phyloP scores from a whole-genome alignment of 1,140 invertebrate species.

The Babylonia areolata region DNA sequence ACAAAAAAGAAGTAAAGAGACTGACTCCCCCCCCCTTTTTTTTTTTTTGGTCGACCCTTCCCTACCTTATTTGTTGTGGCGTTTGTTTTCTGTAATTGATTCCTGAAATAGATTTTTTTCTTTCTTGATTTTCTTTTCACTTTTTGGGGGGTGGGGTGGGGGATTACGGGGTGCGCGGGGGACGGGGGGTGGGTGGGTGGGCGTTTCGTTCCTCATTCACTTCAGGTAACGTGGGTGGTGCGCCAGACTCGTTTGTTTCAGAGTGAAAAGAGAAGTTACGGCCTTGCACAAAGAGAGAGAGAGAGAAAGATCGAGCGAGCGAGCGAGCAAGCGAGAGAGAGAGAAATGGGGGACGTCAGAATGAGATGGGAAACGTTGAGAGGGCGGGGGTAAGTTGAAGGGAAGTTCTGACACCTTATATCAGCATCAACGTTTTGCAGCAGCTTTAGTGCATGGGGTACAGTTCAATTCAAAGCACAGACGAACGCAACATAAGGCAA shows the following conservation, averaged over 20 bases:
- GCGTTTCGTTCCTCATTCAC: background rate
- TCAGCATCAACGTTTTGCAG: no score
- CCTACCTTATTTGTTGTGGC: background rate
- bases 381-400: no score
- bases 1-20: background rate
- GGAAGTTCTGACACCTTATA: no score
- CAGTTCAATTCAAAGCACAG: background rate
- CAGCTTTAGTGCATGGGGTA: no score
- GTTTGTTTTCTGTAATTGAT: conserved; percentile 12
- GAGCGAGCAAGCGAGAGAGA: background rate
- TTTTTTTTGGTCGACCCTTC: background rate
- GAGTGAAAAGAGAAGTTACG: background rate
- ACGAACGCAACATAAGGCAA: no score
- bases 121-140: background rate
- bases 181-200: no score
- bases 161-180: no score
- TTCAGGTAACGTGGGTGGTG: background rate
- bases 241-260: background rate
- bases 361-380: no score
- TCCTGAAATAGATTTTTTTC: background rate
- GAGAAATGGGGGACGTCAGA: background rate
- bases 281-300: background rate
- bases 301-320: background rate
- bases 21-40: background rate
- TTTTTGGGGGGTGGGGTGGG: no score